phyloP scores from a whole-genome alignment of 2,113 vertebrate species.

The Cairina moschata region DNA sequence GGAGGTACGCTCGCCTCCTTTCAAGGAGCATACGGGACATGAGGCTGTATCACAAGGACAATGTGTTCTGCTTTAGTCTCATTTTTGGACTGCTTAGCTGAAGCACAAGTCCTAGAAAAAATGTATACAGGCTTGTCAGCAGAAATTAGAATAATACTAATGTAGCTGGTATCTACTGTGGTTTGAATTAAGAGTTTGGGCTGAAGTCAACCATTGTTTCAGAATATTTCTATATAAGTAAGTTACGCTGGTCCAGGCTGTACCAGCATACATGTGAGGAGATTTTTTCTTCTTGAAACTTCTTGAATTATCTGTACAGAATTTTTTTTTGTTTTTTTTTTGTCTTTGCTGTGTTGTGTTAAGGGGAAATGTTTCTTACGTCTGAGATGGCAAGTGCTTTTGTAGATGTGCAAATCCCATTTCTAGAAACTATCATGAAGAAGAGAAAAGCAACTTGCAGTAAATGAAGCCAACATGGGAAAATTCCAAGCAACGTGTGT shows the following conservation, averaged over 20 bases:
- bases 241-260: neutral
- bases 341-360: neutral
- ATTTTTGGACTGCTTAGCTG: slow-evolving; percentile 9
- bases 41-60: neutral
- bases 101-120: neutral
- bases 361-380: neutral
- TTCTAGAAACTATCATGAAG: neutral
- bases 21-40: neutral
- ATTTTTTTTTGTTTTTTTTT: neutral
- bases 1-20: neutral
- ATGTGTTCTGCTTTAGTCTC: neutral
- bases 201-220: slow-evolving; percentile 9
- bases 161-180: neutral
- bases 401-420: neutral
- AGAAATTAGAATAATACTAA: slow-evolving; percentile 16
- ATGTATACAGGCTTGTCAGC: neutral
- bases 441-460: neutral
- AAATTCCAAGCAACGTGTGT: neutral
- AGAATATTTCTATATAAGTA: neutral
- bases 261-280: neutral
- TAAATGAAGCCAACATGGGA: neutral
- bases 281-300: neutral
- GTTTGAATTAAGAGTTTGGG: slow-evolving; percentile 18
- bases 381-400: neutral
- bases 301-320: neutral